These are phyloP conservation scores for Dorcus parallelipipedus DNA, from an alignment of 2,888 invertebrate species.

Conservation along the genomic window DNA sequence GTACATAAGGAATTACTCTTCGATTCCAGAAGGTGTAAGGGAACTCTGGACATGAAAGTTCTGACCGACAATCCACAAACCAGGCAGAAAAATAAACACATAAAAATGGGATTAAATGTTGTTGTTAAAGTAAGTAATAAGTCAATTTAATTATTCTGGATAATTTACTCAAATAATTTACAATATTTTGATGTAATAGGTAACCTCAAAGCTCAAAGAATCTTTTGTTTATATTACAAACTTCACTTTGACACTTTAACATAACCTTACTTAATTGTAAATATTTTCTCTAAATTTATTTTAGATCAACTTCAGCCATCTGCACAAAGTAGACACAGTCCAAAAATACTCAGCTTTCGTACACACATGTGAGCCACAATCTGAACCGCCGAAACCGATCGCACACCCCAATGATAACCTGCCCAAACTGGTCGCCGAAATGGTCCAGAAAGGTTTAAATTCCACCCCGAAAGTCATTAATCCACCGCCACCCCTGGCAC, in stretches of 20 bases:
- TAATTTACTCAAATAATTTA: not conserved
- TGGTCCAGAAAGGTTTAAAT: constrained; percentile 40
- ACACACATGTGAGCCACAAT: constrained; percentile 42
- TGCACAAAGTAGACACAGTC: constrained; percentile 39
- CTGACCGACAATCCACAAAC: constrained; percentile 44
- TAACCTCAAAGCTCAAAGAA: not conserved
- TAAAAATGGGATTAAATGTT: constrained; percentile 44
- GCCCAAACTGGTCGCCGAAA: constrained; percentile 41
- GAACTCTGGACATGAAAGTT: constrained; percentile 46
- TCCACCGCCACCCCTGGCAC: not conserved
- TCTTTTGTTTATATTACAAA: not conserved
- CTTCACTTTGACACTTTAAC: not conserved
- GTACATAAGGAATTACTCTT: constrained; percentile 46
- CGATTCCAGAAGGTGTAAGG: constrained; percentile 45
- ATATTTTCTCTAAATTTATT: constrained; percentile 22
- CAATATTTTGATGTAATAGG: not conserved
- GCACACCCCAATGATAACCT: constrained; percentile 38
- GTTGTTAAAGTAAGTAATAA: constrained; percentile 43
- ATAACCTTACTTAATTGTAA: not conserved
- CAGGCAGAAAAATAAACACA: constrained; percentile 44
- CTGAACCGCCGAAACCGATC: constrained; percentile 36
- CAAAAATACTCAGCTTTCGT: constrained; percentile 42
- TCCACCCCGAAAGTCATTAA: constrained; percentile 30
- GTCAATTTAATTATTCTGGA: not conserved
- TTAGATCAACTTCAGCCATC: constrained; percentile 45